These are phyloP conservation scores for Montipora capricornis DNA, from an alignment of 64 coral and sea anemone species.

Conservation along the genomic window DNA sequence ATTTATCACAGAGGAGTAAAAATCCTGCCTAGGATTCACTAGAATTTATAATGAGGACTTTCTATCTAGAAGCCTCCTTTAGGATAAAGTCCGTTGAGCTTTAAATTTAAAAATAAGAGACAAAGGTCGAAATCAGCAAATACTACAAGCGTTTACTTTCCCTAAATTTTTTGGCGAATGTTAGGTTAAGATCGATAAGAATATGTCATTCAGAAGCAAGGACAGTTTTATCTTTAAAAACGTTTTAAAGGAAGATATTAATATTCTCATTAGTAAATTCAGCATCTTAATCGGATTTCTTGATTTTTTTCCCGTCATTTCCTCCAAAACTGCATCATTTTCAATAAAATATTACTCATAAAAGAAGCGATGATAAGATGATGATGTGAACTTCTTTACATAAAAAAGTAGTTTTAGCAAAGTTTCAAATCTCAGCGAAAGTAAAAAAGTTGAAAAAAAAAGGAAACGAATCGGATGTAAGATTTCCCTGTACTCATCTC, in stretches of 20 bases:
- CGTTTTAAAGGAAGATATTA: slow-evolving; percentile 38
- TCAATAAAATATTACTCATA: not conserved
- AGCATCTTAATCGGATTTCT: not conserved
- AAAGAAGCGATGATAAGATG: not conserved
- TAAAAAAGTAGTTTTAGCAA: not conserved
- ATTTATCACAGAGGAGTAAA: not conserved
- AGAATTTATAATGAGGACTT: not conserved
- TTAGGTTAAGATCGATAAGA: slow-evolving; percentile 38
- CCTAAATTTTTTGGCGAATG: slow-evolving; percentile 49
- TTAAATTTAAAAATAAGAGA: not conserved
- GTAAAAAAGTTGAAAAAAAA: slow-evolving; percentile 31
- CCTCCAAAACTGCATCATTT: not conserved
- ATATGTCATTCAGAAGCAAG: slow-evolving; percentile 6
- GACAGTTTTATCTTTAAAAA: slow-evolving; percentile 21
- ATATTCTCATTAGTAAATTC: slow-evolving; percentile 22
- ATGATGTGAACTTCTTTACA: no score
- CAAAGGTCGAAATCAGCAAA: not conserved
- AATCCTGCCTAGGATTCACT: not conserved
- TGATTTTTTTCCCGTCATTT: not conserved
- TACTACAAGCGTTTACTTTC: not conserved
- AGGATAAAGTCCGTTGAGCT: not conserved
- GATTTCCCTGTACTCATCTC: slow-evolving; percentile 42
- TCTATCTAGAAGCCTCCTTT: not conserved
- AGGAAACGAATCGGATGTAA: slow-evolving; percentile 33
- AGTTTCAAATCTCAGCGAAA: not conserved